Conservation (phyloP, 1,140 invertebrate genomes). For the Trichoplusia ni region DNA sequence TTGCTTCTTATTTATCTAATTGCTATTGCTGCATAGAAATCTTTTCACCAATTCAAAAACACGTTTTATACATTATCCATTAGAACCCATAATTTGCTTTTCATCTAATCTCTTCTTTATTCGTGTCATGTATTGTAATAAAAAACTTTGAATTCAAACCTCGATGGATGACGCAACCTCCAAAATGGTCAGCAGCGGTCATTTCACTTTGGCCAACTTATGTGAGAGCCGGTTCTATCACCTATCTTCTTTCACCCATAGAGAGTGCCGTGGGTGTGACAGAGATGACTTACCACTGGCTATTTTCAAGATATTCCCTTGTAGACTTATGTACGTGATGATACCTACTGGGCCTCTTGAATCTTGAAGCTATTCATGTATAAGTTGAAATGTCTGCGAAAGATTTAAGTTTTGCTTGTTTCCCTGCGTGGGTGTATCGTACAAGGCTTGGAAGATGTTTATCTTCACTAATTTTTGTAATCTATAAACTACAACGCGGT, state of each 20-base stretch:
- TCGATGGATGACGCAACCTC: slow-evolving; percentile 71
- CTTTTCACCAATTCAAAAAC: not conserved
- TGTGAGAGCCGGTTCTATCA: slow-evolving; percentile 49
- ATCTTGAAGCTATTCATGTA: slow-evolving; percentile 33
- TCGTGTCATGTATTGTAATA: slow-evolving; percentile 35
- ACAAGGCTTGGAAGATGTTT: not conserved
- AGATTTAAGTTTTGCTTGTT: slow-evolving; percentile 4
- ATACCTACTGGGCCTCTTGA: slow-evolving; percentile 41
- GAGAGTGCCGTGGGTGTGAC: slow-evolving; percentile 29
- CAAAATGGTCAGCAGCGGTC: slow-evolving; percentile 74
- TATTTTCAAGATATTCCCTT: slow-evolving; percentile 27
- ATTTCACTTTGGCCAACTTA: slow-evolving; percentile 80
- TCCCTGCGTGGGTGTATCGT: slow-evolving; percentile 4
- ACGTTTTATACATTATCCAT: not conserved
- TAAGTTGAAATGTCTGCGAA: slow-evolving; percentile 13
- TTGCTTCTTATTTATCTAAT: not conserved
- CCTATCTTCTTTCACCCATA: slow-evolving; percentile 44
- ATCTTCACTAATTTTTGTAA: slow-evolving; percentile 6
- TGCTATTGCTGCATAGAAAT: not conserved
- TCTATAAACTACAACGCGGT: not conserved
- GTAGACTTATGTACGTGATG: slow-evolving; percentile 24
- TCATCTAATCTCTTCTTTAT: slow-evolving; percentile 23
- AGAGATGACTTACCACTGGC: slow-evolving; percentile 32
- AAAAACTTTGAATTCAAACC: slow-evolving; percentile 63
- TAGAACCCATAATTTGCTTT: slow-evolving; percentile 1